Conservation (phyloP, 2,797 vertebrate genomes). For the Trachops cirrhosus region DNA sequence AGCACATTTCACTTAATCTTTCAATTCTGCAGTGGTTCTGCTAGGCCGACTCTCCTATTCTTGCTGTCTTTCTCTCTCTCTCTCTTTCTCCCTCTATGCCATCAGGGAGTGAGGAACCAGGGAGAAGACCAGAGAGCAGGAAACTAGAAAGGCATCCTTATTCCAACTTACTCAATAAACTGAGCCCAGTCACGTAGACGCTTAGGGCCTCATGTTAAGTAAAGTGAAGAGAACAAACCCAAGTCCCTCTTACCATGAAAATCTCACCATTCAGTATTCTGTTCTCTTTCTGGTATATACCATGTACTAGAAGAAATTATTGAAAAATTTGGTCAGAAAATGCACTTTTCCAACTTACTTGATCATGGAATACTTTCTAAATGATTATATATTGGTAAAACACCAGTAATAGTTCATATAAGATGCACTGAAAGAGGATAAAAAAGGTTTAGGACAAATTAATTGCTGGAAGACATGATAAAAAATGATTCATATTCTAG, state of each 20-base stretch:
- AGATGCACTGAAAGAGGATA: neutral
- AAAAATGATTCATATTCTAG: neutral
- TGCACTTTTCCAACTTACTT: neutral
- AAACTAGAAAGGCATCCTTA: neutral
- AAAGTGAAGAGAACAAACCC: neutral
- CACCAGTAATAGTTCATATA: neutral
- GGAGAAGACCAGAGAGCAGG: neutral
- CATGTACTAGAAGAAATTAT: neutral
- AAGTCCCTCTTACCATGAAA: neutral
- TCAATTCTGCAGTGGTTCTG: neutral
- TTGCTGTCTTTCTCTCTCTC: neutral
- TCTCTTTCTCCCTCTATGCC: neutral
- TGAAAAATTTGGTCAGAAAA: neutral
- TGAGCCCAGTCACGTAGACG: neutral
- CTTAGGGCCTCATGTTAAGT: neutral
- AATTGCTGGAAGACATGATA: neutral
- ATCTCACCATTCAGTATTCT: neutral
- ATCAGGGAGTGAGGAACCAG: neutral
- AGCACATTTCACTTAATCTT: neutral
- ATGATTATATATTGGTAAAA: neutral
- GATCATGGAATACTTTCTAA: neutral
- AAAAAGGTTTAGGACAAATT: neutral
- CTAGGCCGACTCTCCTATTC: neutral
- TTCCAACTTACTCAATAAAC: neutral
- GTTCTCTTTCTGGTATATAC: neutral